Conservation (phyloP, 2,113 vertebrate genomes). For the Psittacara wagleri region DNA sequence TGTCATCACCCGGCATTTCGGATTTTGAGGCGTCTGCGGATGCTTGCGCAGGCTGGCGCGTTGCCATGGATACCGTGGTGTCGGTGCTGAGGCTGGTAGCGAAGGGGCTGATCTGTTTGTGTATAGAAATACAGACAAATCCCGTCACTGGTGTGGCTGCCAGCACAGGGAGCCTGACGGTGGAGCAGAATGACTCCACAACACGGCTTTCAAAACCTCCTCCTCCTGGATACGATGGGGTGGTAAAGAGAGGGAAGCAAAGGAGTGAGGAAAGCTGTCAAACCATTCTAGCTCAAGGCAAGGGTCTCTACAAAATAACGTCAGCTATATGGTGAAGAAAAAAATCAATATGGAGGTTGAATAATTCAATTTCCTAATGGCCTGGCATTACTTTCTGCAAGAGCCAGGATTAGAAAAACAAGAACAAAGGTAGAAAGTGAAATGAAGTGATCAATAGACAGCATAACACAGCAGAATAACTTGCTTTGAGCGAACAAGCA, state of each 20-base stretch:
- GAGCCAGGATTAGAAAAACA: background rate
- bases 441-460: background rate
- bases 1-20: constrained; percentile 49
- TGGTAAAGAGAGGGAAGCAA: background rate
- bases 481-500: background rate
- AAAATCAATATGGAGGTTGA: background rate
- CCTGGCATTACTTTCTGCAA: background rate
- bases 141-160: background rate
- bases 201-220: constrained; percentile 13
- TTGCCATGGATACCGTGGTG: constrained; percentile 69
- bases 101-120: constrained; percentile 60
- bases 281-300: background rate
- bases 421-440: background rate
- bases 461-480: background rate
- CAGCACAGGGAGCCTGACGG: background rate
- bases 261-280: background rate
- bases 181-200: background rate
- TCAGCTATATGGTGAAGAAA: background rate
- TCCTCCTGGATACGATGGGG: background rate
- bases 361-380: constrained; percentile 32
- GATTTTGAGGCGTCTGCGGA: constrained; percentile 28
- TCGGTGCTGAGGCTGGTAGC: constrained; percentile 5
- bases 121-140: constrained; percentile 18
- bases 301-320: background rate
- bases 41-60: constrained; percentile 41